Percentiles rank a stretch among this genome's conserved stretches.
Evolutionary conservation across 64 coral and sea anemone species (phyloP).

Genomic region (Catalaphyllia jardinei): DNA sequence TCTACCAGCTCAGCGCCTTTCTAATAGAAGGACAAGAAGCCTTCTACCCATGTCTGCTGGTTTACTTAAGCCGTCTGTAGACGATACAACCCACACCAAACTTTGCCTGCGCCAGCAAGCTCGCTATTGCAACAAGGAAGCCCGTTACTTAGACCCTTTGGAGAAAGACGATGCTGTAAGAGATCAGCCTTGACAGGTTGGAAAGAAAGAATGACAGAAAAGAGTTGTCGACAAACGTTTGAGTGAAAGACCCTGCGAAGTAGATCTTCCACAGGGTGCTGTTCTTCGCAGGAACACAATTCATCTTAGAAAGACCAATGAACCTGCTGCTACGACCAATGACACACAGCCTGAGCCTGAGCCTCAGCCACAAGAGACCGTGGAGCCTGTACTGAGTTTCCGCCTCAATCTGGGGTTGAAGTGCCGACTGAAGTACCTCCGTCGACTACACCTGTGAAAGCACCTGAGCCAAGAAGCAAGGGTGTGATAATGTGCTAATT

Average conservation of each 20-base stretch:
- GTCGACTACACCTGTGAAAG: no score
- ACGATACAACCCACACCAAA: conserved; percentile 5
- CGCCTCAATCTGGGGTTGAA: not conserved
- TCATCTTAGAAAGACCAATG: conserved; percentile 5
- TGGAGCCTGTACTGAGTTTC: not conserved
- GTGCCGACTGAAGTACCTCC: not conserved
- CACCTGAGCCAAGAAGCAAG: no score
- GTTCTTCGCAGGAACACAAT: no score
- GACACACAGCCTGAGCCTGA: not conserved
- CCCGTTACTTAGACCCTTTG: not conserved
- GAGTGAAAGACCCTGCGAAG: not conserved
- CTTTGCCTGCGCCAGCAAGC: conserved; percentile 10
- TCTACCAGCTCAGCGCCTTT: not conserved
- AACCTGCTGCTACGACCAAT: not conserved
- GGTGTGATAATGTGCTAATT: no score
- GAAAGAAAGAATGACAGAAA: conserved; percentile 12
- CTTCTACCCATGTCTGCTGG: conserved; percentile 7
- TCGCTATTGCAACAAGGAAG: not conserved
- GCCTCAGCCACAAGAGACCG: not conserved
- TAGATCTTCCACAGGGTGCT: not conserved
- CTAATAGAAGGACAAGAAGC: conserved; percentile 1
- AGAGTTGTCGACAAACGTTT: not conserved
- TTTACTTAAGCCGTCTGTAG: not conserved
- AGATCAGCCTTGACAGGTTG: not conserved
- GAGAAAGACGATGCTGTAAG: conserved; percentile 6